A percentile compares a stretch with the other conserved stretches of the same genome.
Evolutionary conservation across 2,113 vertebrate genomes (phyloP).

Genomic region (Phocoena sinus): DNA sequence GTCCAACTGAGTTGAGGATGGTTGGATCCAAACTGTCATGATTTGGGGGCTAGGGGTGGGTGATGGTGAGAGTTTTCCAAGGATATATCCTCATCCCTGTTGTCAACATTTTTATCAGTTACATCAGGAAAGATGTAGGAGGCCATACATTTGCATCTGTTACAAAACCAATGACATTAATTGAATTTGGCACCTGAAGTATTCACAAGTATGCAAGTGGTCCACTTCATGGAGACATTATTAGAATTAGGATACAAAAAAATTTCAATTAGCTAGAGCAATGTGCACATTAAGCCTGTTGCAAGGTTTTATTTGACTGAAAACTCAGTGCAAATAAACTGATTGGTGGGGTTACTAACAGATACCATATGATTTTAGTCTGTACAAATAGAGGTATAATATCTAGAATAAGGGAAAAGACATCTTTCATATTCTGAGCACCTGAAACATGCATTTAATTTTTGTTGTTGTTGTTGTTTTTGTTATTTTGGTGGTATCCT

Average conservation of each 20-base stretch:
- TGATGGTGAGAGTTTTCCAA: not conserved
- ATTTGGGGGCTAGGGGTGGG: not conserved
- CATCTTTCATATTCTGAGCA: not conserved
- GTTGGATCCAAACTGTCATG: not conserved
- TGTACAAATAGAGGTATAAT: not conserved
- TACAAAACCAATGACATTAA: not conserved
- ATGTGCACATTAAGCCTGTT: not conserved
- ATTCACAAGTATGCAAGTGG: not conserved
- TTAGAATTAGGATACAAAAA: not conserved
- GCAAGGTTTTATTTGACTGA: not conserved
- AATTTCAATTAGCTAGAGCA: not conserved
- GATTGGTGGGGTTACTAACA: not conserved
- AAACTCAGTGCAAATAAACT: not conserved
- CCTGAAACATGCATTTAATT: not conserved
- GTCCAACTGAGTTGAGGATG: not conserved
- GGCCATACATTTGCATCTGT: not conserved
- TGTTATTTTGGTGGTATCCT: not conserved
- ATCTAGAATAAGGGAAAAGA: not conserved
- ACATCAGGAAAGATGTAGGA: not conserved
- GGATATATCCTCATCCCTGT: not conserved
- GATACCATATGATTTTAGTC: not conserved
- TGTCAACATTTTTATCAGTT: not conserved
- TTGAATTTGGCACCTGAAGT: slow-evolving; percentile 32
- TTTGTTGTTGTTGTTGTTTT: not conserved
- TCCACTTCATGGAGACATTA: not conserved